Evolutionary conservation across 2,888 invertebrate genomes (phyloP).

Genomic region (Chymomyza fuscimana): DNA sequence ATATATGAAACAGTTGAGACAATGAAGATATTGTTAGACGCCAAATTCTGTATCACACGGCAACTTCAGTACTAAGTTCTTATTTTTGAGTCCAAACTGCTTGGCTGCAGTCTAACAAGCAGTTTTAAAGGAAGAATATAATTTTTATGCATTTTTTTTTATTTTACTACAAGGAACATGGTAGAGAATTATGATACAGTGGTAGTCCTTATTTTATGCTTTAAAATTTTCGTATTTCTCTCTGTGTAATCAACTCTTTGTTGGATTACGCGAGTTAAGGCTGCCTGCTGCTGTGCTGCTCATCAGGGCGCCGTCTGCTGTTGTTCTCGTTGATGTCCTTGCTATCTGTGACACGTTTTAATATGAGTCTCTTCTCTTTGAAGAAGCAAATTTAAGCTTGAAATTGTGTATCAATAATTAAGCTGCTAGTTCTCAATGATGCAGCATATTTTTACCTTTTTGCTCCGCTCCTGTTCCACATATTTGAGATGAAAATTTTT

Average conservation of each 20-base stretch:
- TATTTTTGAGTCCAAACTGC: no score
- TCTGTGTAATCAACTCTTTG: constrained; percentile 11
- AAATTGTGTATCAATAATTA: constrained; percentile 69
- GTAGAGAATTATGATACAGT: no score
- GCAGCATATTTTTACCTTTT: constrained; percentile 47
- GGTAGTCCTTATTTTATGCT: no score
- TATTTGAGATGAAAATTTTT: background rate
- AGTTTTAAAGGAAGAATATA: no score
- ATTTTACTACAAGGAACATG: no score
- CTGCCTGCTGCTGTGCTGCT: constrained; percentile 14
- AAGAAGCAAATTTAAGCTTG: constrained; percentile 55
- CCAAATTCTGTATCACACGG: no score
- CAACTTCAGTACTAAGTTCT: no score
- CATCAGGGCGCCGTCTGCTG: background rate
- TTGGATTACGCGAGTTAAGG: constrained; percentile 26
- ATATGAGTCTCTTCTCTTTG: background rate
- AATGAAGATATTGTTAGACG: no score
- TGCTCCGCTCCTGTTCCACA: background rate
- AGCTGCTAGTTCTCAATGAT: constrained; percentile 50
- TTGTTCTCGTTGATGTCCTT: background rate
- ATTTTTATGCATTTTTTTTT: no score
- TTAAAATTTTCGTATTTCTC: background rate
- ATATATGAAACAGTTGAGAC: no score
- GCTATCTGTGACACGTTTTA: background rate
- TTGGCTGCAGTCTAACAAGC: no score